Evolutionary conservation across 2,113 vertebrate species (phyloP).

Genomic region (Spea multiplicata): DNA sequence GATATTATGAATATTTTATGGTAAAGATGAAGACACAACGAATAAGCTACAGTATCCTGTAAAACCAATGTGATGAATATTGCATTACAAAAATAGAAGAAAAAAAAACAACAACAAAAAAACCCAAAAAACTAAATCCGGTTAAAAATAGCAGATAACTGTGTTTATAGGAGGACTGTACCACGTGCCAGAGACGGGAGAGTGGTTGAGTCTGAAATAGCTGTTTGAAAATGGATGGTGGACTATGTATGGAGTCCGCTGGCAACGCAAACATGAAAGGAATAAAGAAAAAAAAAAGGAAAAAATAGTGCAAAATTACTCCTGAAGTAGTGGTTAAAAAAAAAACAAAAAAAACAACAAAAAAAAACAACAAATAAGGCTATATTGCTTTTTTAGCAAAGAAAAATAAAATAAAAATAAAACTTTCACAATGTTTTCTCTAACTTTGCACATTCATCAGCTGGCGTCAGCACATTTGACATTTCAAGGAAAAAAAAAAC

Average conservation of each 20-base stretch:
- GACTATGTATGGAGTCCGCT: conserved; percentile 57
- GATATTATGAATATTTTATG: conserved; percentile 77
- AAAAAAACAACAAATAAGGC: conserved; percentile 16
- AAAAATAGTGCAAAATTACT: conserved; percentile 66
- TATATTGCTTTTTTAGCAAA: conserved; percentile 10
- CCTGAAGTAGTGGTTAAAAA: conserved; percentile 76
- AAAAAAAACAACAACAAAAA: conserved; percentile 14
- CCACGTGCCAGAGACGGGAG: conserved; percentile 45
- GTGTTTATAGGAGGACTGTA: conserved; percentile 46
- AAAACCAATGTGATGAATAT: conserved; percentile 79
- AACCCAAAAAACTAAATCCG: conserved; percentile 70
- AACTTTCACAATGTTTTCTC: conserved; percentile 30
- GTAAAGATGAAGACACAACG: conserved; percentile 68
- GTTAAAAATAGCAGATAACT: conserved; percentile 62
- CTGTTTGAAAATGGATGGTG: conserved; percentile 53
- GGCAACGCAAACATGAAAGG: conserved; percentile 50
- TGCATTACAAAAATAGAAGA: conserved; percentile 59
- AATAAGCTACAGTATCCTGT: conserved; percentile 78
- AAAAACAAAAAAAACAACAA: conserved; percentile 33
- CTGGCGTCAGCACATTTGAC: conserved; percentile 18
- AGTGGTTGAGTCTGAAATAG: conserved; percentile 49
- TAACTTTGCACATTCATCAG: conserved; percentile 5
- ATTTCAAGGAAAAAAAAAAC: neutral
- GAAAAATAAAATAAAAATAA: conserved; percentile 9
- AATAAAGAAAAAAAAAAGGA: conserved; percentile 46